phyloP scores from a whole-genome alignment of 2,888 invertebrate genomes.

The Cloeon dipterum region DNA sequence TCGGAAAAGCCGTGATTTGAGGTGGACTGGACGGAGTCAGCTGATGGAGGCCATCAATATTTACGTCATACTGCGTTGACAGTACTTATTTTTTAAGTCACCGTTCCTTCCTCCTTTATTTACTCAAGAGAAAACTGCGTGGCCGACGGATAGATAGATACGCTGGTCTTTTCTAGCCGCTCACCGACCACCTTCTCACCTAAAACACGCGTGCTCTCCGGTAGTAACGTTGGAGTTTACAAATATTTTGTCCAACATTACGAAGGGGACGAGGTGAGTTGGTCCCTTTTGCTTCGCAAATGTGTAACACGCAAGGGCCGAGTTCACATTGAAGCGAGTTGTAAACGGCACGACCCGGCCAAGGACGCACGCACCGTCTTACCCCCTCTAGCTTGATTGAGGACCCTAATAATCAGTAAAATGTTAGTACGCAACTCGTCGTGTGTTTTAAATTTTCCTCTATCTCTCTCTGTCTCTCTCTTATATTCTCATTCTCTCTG shows the following conservation, averaged over 20 bases:
- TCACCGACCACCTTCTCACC: too few species aligned
- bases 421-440: too few species aligned
- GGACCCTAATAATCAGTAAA: neutral
- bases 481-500: neutral
- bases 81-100: too few species aligned
- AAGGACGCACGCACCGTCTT: neutral
- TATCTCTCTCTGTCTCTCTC: neutral
- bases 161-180: too few species aligned
- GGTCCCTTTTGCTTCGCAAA: neutral
- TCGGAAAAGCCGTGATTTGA: too few species aligned
- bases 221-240: neutral
- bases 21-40: too few species aligned
- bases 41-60: too few species aligned
- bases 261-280: conserved; percentile 5
- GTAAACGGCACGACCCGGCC: neutral
- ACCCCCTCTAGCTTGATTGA: neutral
- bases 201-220: too few species aligned
- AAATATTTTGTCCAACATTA: conserved; percentile 4
- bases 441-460: neutral
- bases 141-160: too few species aligned
- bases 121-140: too few species aligned
- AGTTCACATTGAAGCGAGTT: neutral
- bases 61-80: too few species aligned
- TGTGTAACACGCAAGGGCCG: neutral
- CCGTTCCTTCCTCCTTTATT: too few species aligned